Conservation (phyloP, 37 sponge, comb jelly and placozoan genomes). For the Mnemiopsis leidyi region DNA sequence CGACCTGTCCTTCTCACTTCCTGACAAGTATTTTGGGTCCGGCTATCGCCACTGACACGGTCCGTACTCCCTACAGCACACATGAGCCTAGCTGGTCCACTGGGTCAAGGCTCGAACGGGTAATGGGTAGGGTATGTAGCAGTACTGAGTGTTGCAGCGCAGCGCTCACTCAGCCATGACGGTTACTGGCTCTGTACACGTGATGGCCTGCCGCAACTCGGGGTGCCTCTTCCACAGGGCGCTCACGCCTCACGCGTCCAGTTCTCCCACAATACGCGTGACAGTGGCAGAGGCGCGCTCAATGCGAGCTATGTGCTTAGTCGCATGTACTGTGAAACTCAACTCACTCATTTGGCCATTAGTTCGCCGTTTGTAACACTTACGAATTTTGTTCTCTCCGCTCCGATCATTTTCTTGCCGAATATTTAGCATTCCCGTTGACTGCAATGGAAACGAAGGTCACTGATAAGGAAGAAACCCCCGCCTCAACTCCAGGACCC, state of each 20-base stretch:
- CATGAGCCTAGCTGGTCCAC: background rate
- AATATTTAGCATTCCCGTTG: background rate
- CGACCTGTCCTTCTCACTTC: background rate
- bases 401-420: background rate
- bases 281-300: constrained; percentile 51
- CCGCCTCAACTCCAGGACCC: constrained; percentile 13
- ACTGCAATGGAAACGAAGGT: constrained; percentile 25
- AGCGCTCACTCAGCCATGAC: constrained; percentile 64
- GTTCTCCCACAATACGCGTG: constrained; percentile 9
- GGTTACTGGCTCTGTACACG: background rate
- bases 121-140: background rate
- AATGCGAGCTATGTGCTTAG: constrained; percentile 52
- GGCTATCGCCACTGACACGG: background rate
- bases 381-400: constrained; percentile 56
- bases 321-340: constrained; percentile 59
- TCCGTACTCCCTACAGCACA: background rate
- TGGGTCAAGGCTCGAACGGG: background rate
- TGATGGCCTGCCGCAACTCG: constrained; percentile 30
- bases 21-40: background rate
- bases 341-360: constrained; percentile 61
- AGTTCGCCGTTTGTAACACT: constrained; percentile 62
- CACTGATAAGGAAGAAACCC: background rate
- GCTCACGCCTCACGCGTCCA: constrained; percentile 14
- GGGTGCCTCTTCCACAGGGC: constrained; percentile 33
- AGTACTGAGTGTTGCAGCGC: constrained; percentile 20